phyloP scores from a whole-genome alignment of 2,888 invertebrate species.

The Hydraecia micacea region DNA sequence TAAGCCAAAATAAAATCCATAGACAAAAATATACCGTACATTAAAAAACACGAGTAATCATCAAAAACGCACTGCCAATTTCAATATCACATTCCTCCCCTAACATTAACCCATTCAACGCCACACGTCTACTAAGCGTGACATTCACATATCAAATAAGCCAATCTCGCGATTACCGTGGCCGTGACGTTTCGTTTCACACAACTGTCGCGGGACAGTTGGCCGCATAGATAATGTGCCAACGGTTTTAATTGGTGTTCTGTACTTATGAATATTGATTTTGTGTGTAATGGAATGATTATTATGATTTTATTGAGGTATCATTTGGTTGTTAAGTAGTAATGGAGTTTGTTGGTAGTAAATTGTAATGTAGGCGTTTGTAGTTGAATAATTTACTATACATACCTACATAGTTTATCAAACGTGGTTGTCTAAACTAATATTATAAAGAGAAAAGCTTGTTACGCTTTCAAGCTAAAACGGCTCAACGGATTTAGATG shows the following conservation, averaged over 20 bases:
- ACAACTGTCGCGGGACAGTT: conserved; percentile 87
- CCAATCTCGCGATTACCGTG: conserved; percentile 82
- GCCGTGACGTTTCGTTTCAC: conserved; percentile 82
- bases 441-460: neutral
- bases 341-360: neutral
- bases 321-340: conserved; percentile 1
- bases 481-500: neutral
- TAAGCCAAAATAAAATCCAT: neutral
- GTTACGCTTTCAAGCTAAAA: neutral
- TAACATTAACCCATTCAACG: conserved; percentile 64
- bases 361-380: neutral
- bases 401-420: neutral
- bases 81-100: conserved; percentile 56
- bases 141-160: conserved; percentile 80
- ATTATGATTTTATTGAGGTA: conserved; percentile 30
- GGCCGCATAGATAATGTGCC: conserved; percentile 74
- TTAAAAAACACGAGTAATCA: neutral
- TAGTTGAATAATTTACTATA: neutral
- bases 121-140: conserved; percentile 70
- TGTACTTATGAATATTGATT: conserved; percentile 66
- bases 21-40: neutral
- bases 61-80: conserved; percentile 44
- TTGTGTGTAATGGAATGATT: conserved; percentile 31
- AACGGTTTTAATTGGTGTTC: conserved; percentile 67
- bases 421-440: neutral